A percentile compares a stretch with the other conserved stretches of the same genome.
Evolutionary conservation across 2,113 vertebrate species (phyloP).

Genomic region (Sebastes schlegelii): DNA sequence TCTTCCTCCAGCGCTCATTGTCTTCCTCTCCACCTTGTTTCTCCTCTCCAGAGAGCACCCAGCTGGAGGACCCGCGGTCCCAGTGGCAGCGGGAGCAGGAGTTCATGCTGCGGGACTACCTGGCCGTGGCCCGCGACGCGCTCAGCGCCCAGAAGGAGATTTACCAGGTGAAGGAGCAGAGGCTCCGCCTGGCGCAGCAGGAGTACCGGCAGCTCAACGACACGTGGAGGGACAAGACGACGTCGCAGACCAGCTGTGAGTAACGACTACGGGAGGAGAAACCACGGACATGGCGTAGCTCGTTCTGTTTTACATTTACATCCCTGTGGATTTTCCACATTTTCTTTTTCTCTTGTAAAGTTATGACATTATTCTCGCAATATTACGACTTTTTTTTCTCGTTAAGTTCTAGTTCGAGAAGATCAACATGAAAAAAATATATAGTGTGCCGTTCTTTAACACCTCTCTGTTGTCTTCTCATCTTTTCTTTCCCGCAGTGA

Average conservation of each 20-base stretch:
- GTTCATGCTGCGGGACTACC: conserved; percentile 96
- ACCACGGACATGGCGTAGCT: no score
- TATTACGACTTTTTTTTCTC: no score
- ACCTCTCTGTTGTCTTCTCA: background rate
- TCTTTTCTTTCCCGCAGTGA: conserved; percentile 85
- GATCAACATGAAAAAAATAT: no score
- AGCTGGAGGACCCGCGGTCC: conserved; percentile 96
- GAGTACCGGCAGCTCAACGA: conserved; percentile 94
- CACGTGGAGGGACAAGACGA: conserved; percentile 93
- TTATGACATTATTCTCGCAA: no score
- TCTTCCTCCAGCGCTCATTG: background rate
- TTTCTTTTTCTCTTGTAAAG: no score
- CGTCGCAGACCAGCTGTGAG: conserved; percentile 97
- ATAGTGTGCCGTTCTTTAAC: background rate
- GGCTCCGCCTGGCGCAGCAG: conserved; percentile 94
- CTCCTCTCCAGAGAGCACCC: conserved; percentile 85
- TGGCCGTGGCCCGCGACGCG: conserved; percentile 93
- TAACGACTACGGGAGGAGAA: background rate
- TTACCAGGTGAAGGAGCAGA: conserved; percentile 97
- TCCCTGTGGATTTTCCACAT: no score
- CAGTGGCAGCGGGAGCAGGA: conserved; percentile 98
- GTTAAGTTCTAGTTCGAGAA: no score
- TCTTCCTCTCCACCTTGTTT: background rate
- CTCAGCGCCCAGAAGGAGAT: conserved; percentile 96
- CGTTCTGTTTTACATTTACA: no score